These are phyloP conservation scores for Hypomesus transpacificus DNA, from an alignment of 2,113 vertebrate species.

Conservation along the genomic window DNA sequence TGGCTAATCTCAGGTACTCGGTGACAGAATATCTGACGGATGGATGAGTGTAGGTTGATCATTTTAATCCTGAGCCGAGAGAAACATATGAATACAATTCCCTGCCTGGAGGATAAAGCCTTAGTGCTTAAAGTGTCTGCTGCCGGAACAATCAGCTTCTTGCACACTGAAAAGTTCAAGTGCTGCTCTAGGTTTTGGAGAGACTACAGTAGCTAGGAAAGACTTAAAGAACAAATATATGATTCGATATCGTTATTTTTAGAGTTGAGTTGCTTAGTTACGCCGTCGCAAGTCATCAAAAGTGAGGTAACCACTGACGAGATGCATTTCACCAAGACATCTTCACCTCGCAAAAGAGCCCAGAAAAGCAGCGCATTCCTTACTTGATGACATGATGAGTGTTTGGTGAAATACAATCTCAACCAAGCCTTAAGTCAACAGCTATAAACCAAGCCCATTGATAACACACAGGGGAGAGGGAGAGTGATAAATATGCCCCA, in stretches of 20 bases:
- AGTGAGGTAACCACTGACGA: neutral
- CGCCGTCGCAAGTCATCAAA: no score
- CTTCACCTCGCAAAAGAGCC: neutral
- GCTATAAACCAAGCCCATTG: neutral
- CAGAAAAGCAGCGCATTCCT: neutral
- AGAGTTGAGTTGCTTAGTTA: no score
- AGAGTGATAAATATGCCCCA: conserved; percentile 22
- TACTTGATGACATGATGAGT: neutral
- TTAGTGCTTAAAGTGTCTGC: neutral
- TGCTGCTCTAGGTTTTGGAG: neutral
- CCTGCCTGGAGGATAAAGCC: conserved; percentile 9
- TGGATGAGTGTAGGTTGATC: conserved; percentile 10
- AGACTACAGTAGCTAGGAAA: no score
- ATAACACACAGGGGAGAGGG: conserved; percentile 19
- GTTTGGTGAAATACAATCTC: conserved; percentile 2
- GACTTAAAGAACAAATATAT: no score
- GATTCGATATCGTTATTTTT: no score
- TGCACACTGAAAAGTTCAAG: neutral
- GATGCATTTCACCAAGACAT: neutral
- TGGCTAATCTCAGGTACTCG: conserved; percentile 28
- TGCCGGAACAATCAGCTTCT: conserved; percentile 1
- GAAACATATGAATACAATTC: conserved; percentile 5
- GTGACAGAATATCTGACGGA: conserved; percentile 21
- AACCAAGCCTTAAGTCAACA: conserved; percentile 14
- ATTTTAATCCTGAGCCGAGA: conserved; percentile 22